These are phyloP conservation scores for Heliothis peltigera DNA, from an alignment of 2,888 invertebrate genomes.

Conservation along the genomic window DNA sequence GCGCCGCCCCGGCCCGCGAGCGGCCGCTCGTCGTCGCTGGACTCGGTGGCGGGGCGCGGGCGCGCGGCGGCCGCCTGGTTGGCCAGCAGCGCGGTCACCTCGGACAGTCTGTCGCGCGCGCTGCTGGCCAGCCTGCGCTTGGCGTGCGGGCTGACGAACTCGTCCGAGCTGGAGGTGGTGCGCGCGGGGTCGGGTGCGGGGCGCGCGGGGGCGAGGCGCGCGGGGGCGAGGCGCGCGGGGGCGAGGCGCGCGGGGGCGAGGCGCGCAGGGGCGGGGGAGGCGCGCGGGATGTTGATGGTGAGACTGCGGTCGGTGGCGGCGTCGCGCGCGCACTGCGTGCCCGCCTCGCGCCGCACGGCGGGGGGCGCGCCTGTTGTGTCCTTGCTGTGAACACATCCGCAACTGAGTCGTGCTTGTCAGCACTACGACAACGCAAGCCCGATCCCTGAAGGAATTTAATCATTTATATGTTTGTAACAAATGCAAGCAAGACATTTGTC, in stretches of 20 bases:
- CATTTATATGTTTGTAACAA: not conserved
- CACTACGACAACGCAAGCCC: conserved; percentile 23
- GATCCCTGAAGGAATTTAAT: too few relatives aligned
- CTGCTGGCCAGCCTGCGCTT: too few relatives aligned
- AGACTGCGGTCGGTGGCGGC: not conserved
- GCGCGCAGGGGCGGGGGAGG: not conserved
- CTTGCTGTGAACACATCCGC: not conserved
- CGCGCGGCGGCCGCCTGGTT: not conserved
- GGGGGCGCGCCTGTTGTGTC: not conserved
- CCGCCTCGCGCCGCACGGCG: not conserved
- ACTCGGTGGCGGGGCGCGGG: not conserved
- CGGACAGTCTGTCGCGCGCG: not conserved
- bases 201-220: not conserved
- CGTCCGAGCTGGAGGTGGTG: conserved; percentile 21
- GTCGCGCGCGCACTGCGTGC: conserved; percentile 20
- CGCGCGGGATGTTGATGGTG: not conserved
- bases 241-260: not conserved
- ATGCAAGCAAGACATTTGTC: too few relatives aligned
- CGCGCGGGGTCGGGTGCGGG: not conserved
- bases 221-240: not conserved
- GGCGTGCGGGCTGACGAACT: conserved; percentile 1
- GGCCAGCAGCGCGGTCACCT: conserved; percentile 1
- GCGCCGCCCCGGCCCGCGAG: conserved; percentile 21
- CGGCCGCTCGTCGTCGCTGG: not conserved
- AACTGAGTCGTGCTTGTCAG: not conserved